These are phyloP conservation scores for Campylorhamphus procurvoides DNA, from an alignment of 2,113 vertebrate genomes.

Conservation along the genomic window DNA sequence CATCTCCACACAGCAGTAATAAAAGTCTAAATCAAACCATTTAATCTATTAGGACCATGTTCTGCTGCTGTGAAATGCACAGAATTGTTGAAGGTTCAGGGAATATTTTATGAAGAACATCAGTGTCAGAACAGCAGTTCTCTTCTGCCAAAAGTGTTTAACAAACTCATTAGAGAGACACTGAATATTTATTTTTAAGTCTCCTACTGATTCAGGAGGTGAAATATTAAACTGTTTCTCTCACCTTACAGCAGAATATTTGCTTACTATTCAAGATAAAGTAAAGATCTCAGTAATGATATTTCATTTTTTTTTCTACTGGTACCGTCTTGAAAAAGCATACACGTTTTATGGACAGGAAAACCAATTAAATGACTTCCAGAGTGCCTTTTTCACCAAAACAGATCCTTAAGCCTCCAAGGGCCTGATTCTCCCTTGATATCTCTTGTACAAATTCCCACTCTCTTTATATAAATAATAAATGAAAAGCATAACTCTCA, in stretches of 20 bases:
- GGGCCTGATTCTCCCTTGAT: not conserved
- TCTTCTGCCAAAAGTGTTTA: not conserved
- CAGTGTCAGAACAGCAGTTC: not conserved
- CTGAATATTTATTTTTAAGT: conserved; percentile 1
- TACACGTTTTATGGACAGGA: not conserved
- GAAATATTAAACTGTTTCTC: conserved; percentile 6
- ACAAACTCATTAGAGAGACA: not conserved
- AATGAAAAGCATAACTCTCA: not conserved
- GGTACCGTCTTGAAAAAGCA: not conserved
- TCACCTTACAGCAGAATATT: not conserved
- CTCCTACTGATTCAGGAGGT: not conserved
- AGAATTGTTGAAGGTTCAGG: not conserved
- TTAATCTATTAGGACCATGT: not conserved
- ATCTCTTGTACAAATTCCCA: not conserved
- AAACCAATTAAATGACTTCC: not conserved
- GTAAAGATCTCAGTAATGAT: not conserved
- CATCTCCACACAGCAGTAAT: not conserved
- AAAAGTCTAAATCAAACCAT: not conserved
- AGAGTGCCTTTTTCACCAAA: not conserved
- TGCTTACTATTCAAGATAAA: conserved; percentile 18
- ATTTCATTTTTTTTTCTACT: not conserved
- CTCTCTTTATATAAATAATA: not conserved
- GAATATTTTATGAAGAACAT: not conserved
- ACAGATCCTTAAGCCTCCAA: not conserved
- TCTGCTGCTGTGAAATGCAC: not conserved